phyloP scores from a whole-genome alignment of 1,140 invertebrate species.

The Ganaspis sp. region DNA sequence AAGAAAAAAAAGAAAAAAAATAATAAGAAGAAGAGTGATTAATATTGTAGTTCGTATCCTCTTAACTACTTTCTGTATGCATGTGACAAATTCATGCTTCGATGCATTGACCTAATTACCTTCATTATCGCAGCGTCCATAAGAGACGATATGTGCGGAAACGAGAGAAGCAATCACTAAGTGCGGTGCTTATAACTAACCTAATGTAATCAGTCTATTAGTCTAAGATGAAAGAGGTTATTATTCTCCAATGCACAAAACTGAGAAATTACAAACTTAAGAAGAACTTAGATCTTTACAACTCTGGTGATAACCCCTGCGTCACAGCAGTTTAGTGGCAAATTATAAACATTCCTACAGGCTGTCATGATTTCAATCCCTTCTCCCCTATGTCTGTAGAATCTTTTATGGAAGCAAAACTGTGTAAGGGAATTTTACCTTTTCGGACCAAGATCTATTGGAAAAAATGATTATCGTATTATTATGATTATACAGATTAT shows the following conservation, averaged over 20 bases:
- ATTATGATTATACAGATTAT: no score
- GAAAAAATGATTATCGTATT: no score
- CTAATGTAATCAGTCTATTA: conserved; percentile 1
- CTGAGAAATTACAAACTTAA: conserved; percentile 6
- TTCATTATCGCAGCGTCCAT: neutral
- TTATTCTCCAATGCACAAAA: neutral
- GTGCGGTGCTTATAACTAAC: conserved; percentile 17
- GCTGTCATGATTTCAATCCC: no score
- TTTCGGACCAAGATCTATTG: no score
- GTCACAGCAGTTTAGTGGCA: neutral
- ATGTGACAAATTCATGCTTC: neutral
- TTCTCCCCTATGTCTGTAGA: no score
- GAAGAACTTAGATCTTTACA: neutral
- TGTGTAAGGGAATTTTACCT: no score
- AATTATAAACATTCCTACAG: no score
- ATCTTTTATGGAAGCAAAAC: no score
- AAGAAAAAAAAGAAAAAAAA: neutral
- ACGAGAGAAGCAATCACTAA: conserved; percentile 14
- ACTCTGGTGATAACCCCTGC: no score
- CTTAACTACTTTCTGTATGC: neutral
- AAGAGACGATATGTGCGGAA: neutral
- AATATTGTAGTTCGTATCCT: neutral
- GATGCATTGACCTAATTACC: conserved; percentile 27
- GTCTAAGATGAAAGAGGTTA: conserved; percentile 19
- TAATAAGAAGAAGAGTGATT: no score